phyloP scores from a whole-genome alignment of 2,888 invertebrate species.

The Aquatica leii region DNA sequence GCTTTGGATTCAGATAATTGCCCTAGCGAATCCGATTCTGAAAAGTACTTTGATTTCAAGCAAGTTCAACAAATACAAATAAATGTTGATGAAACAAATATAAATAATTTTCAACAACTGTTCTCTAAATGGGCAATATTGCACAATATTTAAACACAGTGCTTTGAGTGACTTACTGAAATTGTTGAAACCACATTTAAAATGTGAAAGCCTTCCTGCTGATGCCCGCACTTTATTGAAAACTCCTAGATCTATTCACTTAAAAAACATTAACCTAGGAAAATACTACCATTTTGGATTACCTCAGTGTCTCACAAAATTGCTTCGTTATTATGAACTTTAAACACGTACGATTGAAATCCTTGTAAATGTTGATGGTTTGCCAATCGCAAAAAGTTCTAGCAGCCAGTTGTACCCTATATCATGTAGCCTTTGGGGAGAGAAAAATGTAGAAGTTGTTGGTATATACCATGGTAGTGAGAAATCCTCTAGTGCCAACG shows the following conservation, averaged over 20 bases:
- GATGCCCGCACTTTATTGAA: not conserved
- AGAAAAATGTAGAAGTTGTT: slow-evolving; percentile 22
- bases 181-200: not conserved
- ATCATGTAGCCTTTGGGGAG: not conserved
- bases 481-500: slow-evolving; percentile 33
- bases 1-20: slow-evolving; percentile 4
- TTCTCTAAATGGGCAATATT: slow-evolving; percentile 5
- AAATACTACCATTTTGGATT: not conserved
- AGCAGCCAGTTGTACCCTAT: slow-evolving; percentile 9
- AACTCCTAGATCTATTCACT: not conserved
- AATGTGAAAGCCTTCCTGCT: slow-evolving; percentile 1
- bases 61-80: not conserved
- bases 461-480: slow-evolving; percentile 35
- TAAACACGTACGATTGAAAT: not conserved
- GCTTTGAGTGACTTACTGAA: slow-evolving; percentile 1
- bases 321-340: not conserved
- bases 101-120: not conserved
- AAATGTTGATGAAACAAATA: not conserved
- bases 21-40: not conserved
- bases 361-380: slow-evolving; percentile 10
- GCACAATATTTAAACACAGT: slow-evolving; percentile 7
- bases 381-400: slow-evolving; percentile 11
- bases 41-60: slow-evolving; percentile 5
- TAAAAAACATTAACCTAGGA: not conserved
- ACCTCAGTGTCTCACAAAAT: slow-evolving; percentile 5